Conservation (phyloP, 2,888 invertebrate genomes). For the Polydrusus cervinus region DNA sequence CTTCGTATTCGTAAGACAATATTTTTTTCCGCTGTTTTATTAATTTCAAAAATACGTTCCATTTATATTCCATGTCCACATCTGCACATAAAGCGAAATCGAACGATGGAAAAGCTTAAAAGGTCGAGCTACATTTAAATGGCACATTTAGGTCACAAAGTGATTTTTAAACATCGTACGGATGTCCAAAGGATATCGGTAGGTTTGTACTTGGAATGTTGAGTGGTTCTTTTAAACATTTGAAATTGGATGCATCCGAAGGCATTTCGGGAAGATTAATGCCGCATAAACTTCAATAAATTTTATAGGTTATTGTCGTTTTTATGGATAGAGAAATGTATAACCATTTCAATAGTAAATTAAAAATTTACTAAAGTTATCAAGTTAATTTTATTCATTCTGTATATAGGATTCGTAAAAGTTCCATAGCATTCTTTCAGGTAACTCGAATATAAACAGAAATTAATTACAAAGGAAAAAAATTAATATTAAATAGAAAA, state of each 20-base stretch:
- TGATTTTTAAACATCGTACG: slow-evolving; percentile 46
- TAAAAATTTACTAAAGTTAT: too few species aligned
- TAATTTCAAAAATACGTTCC: slow-evolving; percentile 23
- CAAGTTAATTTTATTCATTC: too few species aligned
- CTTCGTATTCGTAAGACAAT: not conserved
- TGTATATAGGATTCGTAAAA: too few species aligned
- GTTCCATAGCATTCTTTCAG: too few species aligned
- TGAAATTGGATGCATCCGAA: not conserved
- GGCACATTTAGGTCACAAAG: slow-evolving; percentile 46
- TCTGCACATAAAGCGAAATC: slow-evolving; percentile 44
- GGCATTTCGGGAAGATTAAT: slow-evolving; percentile 8
- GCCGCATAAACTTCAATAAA: not conserved
- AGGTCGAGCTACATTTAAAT: slow-evolving; percentile 44
- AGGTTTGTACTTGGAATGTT: slow-evolving; percentile 35
- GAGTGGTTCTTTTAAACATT: slow-evolving; percentile 24
- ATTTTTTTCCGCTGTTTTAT: not conserved
- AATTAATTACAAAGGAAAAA: too few species aligned
- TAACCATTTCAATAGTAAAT: too few species aligned
- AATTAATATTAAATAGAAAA: too few species aligned
- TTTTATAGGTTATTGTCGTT: not conserved
- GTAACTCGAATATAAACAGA: too few species aligned
- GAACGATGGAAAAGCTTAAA: slow-evolving; percentile 40
- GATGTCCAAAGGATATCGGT: slow-evolving; percentile 42
- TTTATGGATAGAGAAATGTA: too few species aligned
- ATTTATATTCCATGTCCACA: slow-evolving; percentile 41